These are phyloP conservation scores for Crocidura indochinensis DNA, from an alignment of 2,797 vertebrate species.

Conservation along the genomic window DNA sequence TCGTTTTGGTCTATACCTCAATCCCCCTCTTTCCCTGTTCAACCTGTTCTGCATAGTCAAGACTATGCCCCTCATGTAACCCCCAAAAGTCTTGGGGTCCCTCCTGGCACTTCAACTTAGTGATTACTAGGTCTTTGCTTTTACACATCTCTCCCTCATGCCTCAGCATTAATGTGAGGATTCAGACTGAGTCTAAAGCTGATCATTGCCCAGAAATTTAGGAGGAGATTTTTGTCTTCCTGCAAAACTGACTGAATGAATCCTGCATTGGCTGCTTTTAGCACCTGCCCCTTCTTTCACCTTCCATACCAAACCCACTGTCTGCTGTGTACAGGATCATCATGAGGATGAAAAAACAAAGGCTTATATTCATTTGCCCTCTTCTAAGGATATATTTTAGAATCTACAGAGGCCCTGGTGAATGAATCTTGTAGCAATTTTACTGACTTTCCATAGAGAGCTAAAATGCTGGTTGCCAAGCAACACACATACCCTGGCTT, in stretches of 20 bases:
- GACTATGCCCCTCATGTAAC: not conserved
- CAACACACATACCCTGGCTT: not conserved
- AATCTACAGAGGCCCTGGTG: not conserved
- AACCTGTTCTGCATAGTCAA: not conserved
- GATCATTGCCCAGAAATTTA: too few relatives aligned
- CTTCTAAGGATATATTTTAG: slow-evolving; percentile 38
- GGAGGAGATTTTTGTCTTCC: not conserved
- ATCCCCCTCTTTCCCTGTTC: not conserved
- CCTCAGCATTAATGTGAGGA: not conserved
- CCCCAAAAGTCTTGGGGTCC: accelerated
- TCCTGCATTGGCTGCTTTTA: not conserved
- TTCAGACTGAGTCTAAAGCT: not conserved
- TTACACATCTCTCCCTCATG: not conserved
- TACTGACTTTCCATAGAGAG: slow-evolving; percentile 41
- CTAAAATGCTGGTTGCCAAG: slow-evolving; percentile 66
- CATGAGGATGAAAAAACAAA: slow-evolving; percentile 33
- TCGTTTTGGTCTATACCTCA: not conserved
- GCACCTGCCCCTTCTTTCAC: slow-evolving; percentile 15
- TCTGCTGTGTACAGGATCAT: slow-evolving; percentile 52
- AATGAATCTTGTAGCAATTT: slow-evolving; percentile 60
- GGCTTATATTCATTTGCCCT: slow-evolving; percentile 36
- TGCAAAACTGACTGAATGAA: not conserved
- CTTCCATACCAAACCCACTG: slow-evolving; percentile 44
- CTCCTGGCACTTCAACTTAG: not conserved
- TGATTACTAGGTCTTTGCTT: not conserved